phyloP scores from a whole-genome alignment of 2,113 vertebrate species.

The Penelope pileata region DNA sequence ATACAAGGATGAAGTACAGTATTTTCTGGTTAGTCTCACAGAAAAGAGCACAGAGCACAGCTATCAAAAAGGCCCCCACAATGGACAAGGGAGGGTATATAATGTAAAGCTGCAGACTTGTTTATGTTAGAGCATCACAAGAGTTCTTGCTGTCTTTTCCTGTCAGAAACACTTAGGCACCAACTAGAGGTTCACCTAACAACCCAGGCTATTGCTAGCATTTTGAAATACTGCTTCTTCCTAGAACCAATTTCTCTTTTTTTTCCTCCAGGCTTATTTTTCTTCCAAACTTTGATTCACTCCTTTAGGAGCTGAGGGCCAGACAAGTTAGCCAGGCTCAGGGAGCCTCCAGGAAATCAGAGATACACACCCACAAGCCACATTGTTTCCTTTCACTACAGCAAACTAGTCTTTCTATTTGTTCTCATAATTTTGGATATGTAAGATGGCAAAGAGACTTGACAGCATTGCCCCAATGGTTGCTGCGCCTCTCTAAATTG shows the following conservation, averaged over 20 bases:
- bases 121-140: neutral
- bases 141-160: neutral
- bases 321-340: neutral
- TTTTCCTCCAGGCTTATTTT: neutral
- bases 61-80: neutral
- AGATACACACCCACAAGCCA: neutral
- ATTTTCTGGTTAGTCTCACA: slow-evolving; percentile 34
- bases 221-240: neutral
- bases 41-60: neutral
- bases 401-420: slow-evolving; percentile 6
- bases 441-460: slow-evolving; percentile 9
- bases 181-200: neutral
- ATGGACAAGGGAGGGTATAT: neutral
- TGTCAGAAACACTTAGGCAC: neutral
- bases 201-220: neutral
- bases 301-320: neutral
- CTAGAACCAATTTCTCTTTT: neutral
- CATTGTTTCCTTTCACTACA: neutral
- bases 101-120: neutral
- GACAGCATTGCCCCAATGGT: neutral
- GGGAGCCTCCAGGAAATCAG: neutral
- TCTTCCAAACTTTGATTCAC: neutral
- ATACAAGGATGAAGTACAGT: slow-evolving; percentile 28
- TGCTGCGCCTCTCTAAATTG: slow-evolving; percentile 33
- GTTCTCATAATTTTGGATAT: slow-evolving; percentile 14